Conservation (phyloP, 2,888 invertebrate genomes). For the Drosophila leonis region DNA sequence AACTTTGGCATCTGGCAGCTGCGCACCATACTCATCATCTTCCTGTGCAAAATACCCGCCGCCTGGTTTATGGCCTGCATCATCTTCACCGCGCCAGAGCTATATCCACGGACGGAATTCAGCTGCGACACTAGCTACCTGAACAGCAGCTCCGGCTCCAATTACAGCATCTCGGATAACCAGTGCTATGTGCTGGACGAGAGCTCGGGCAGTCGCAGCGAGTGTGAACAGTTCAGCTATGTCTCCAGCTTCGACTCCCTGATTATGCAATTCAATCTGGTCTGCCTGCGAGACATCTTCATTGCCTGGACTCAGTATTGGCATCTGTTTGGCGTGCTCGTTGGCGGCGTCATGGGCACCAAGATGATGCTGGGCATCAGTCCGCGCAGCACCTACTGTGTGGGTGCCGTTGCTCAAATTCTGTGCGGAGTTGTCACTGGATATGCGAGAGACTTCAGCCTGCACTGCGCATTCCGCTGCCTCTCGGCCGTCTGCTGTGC, state of each 20-base stretch:
- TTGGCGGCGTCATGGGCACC: slow-evolving; percentile 85
- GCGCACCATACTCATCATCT: slow-evolving; percentile 85
- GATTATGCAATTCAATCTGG: slow-evolving; percentile 85
- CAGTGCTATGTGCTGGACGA: slow-evolving; percentile 76
- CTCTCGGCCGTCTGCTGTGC: slow-evolving; percentile 85
- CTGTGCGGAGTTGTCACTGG: slow-evolving; percentile 85
- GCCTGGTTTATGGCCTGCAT: slow-evolving; percentile 87
- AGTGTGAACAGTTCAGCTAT: slow-evolving; percentile 79
- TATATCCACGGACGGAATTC: slow-evolving; percentile 79
- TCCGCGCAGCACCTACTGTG: slow-evolving; percentile 84
- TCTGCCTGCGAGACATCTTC: slow-evolving; percentile 85
- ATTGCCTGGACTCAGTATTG: slow-evolving; percentile 86
- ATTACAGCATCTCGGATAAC: slow-evolving; percentile 66
- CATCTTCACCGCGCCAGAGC: slow-evolving; percentile 85
- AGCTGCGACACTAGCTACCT: slow-evolving; percentile 68
- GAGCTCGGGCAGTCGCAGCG: slow-evolving; percentile 33
- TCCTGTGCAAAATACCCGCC: slow-evolving; percentile 86
- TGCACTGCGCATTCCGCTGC: slow-evolving; percentile 85
- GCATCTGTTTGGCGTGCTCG: slow-evolving; percentile 86
- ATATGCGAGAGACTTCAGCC: slow-evolving; percentile 82
- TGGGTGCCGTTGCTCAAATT: slow-evolving; percentile 85
- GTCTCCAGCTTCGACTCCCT: slow-evolving; percentile 82
- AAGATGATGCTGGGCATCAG: slow-evolving; percentile 84
- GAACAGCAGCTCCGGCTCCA: slow-evolving; percentile 34
- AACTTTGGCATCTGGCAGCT: slow-evolving; percentile 86